Evolutionary conservation across 2,797 vertebrate species (phyloP).

Genomic region (Apogon talboti): DNA sequence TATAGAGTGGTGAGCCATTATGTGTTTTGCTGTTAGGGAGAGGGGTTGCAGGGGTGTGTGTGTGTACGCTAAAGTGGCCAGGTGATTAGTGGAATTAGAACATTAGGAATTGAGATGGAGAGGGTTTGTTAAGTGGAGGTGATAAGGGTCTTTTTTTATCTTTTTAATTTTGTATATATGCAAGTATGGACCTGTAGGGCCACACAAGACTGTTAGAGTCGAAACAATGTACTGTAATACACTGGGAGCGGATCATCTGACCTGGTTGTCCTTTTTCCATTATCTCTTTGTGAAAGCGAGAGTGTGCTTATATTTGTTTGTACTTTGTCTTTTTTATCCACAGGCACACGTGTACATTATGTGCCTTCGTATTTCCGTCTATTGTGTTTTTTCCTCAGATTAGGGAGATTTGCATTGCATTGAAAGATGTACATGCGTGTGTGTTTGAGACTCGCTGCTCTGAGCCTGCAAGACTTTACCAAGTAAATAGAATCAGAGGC

Average conservation of each 20-base stretch:
- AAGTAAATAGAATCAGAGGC: slow-evolving; percentile 80
- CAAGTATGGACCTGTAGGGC: slow-evolving; percentile 25
- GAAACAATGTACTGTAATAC: slow-evolving; percentile 7
- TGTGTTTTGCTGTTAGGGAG: slow-evolving; percentile 75
- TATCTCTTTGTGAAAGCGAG: slow-evolving; percentile 81
- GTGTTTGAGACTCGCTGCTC: slow-evolving; percentile 44
- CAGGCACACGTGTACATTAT: slow-evolving; percentile 53
- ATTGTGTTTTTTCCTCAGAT: slow-evolving; percentile 76
- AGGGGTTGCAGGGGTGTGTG: slow-evolving; percentile 30
- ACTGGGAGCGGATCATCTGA: slow-evolving; percentile 82
- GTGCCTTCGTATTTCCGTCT: slow-evolving; percentile 66
- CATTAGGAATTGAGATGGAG: slow-evolving; percentile 78
- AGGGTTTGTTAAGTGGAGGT: slow-evolving; percentile 72
- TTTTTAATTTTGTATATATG: slow-evolving; percentile 38
- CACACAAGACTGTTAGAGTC: slow-evolving; percentile 20
- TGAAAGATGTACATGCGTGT: slow-evolving; percentile 72
- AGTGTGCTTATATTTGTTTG: slow-evolving; percentile 62
- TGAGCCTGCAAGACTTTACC: slow-evolving; percentile 81
- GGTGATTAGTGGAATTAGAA: slow-evolving; percentile 78
- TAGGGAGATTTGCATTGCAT: slow-evolving; percentile 84
- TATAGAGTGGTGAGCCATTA: slow-evolving; percentile 77
- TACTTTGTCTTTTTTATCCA: slow-evolving; percentile 75
- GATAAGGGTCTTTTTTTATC: slow-evolving; percentile 37
- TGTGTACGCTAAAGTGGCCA: slow-evolving; percentile 63
- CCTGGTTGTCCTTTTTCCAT: slow-evolving; percentile 90